phyloP scores from a whole-genome alignment of 2,888 invertebrate genomes.

The Sceliomorpha sp. region DNA sequence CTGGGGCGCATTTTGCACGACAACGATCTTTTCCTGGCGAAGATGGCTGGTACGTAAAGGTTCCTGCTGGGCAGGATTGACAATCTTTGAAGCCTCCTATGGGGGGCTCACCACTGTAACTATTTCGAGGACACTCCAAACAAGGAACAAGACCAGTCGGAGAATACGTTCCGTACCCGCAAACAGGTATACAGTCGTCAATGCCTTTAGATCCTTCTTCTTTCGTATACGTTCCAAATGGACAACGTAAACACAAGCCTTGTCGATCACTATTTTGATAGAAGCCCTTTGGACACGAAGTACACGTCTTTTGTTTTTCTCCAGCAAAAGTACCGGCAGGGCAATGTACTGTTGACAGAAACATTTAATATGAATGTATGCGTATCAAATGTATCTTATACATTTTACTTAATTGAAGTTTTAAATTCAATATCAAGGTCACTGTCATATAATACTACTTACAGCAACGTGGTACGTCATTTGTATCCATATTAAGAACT shows the following conservation, averaged over 20 bases:
- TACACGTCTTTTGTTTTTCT: conserved; percentile 94
- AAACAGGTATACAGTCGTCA: conserved; percentile 94
- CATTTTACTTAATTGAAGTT: too few relatives aligned
- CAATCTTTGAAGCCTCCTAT: conserved; percentile 96
- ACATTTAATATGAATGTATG: conserved; percentile 25
- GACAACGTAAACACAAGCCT: conserved; percentile 94
- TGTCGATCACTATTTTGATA: conserved; percentile 96
- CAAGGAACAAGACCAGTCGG: conserved; percentile 95
- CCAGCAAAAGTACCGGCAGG: conserved; percentile 97
- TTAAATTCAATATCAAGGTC: background rate
- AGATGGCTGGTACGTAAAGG: conserved; percentile 95
- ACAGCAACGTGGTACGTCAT: conserved; percentile 95
- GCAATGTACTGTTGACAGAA: conserved; percentile 88
- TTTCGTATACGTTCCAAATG: conserved; percentile 94
- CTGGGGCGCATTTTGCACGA: conserved; percentile 92
- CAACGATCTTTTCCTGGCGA: conserved; percentile 91
- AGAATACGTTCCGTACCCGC: conserved; percentile 97
- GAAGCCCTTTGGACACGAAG: conserved; percentile 93
- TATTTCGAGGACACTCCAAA: conserved; percentile 95
- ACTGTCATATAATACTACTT: conserved; percentile 79
- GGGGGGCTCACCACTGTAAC: conserved; percentile 93
- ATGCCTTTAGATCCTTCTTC: conserved; percentile 94
- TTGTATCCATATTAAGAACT: conserved; percentile 95
- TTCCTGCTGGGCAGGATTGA: conserved; percentile 93
- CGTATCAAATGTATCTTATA: too few relatives aligned